Conservation (phyloP, 1,140 invertebrate species). For the Drosophila auraria region DNA sequence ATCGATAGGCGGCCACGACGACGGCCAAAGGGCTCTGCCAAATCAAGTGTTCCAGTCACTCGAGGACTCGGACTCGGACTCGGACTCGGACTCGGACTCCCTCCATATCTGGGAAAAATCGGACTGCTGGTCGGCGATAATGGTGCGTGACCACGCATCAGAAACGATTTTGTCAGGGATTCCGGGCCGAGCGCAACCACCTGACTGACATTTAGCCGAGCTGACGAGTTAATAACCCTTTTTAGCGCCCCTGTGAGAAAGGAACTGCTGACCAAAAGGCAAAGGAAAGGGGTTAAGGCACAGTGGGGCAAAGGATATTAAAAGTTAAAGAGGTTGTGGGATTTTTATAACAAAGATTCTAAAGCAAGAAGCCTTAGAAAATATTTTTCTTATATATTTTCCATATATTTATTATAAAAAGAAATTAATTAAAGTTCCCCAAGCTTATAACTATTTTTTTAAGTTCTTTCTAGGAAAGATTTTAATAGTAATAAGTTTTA, state of each 20-base stretch:
- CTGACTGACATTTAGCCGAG: constrained; percentile 78
- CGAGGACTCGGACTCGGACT: not conserved
- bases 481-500: too few relatives aligned
- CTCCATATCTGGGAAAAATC: constrained; percentile 5
- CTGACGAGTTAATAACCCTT: constrained; percentile 85
- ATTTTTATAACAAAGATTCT: too few relatives aligned
- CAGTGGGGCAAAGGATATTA: constrained; percentile 12
- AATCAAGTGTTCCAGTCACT: constrained; percentile 56
- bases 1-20: constrained; percentile 61
- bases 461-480: too few relatives aligned
- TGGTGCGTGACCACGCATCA: constrained; percentile 85
- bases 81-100: not conserved
- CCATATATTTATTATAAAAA: too few relatives aligned
- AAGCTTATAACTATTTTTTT: too few relatives aligned
- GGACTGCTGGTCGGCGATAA: constrained; percentile 54
- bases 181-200: constrained; percentile 50
- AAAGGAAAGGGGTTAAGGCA: not conserved
- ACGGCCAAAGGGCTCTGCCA: constrained; percentile 56
- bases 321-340: too few relatives aligned
- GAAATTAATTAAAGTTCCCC: too few relatives aligned
- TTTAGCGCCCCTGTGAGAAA: constrained; percentile 66
- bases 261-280: constrained; percentile 11
- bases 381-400: too few relatives aligned
- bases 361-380: too few relatives aligned
- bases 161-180: constrained; percentile 78